Evolutionary conservation across 2,797 vertebrate genomes (phyloP), one percentile per base, ranked within the genome.

Genomic region (Botia almorhae): DNA sequence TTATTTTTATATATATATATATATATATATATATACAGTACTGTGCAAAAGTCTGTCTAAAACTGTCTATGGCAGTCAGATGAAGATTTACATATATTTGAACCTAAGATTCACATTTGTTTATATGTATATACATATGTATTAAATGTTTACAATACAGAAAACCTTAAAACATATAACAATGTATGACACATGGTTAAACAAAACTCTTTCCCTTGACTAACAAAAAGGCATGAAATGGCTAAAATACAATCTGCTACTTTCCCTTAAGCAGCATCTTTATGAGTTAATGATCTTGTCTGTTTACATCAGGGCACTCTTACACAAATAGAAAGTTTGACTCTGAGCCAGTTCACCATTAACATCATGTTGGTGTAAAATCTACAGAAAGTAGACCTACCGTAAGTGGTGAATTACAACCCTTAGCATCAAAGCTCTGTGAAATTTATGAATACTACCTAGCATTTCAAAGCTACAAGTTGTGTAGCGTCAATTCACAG

Each of bases 291-390:
- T 69, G 53, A 77, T 69, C 65, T 60, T 77, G 53, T 69, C 64
- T 21, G 75, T 60, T 60, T 77, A 77, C 39, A 53, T 60, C 36
- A 77, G 53, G 23, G 64, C 65, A 48, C 63, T 76, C 63, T 43
- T 43, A 56, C 13, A 43, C 23, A 77, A 69, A 56, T 46, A 77
- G 36, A 29, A 16, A 12, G 46, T 68, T 76, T 76, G 64, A 56
- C 50, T 46, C 0, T 0, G 10, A 29, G 74, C 74, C 74, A 76
- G 51, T 10, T 76, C 16, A 56, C 53, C 64, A 77, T 69, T 69
- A 69, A 58, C 53, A 69, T 58, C 33, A 46, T 19, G 21, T 46
- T 69, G 23, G 3, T 68, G 69, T 16, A 46, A 26, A 68, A 77
- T 68, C 43, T 46, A 46, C 64, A 48, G 17, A 39, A 58, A 60